Evolutionary conservation across 1,140 invertebrate genomes (phyloP).

Genomic region (Penaeus vannamei): DNA sequence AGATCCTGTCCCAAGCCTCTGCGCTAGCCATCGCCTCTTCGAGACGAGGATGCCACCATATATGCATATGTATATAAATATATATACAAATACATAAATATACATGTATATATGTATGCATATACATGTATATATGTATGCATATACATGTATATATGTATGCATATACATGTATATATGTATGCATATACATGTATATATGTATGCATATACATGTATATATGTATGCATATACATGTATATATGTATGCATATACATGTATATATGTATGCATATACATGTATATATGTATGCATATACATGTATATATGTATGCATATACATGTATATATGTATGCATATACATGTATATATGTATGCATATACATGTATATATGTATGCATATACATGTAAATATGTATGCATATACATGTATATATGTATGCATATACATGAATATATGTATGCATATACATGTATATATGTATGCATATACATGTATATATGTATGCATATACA

Average conservation of each 20-base stretch:
- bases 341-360: conserved; percentile 8
- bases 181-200: conserved; percentile 13
- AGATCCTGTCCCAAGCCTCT: no score
- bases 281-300: conserved; percentile 8
- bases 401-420: conserved; percentile 8
- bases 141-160: conserved; percentile 13
- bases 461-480: conserved; percentile 16
- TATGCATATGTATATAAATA: conserved; percentile 2
- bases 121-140: conserved; percentile 14
- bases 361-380: conserved; percentile 16
- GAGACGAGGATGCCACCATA: no score
- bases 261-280: neutral
- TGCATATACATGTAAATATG: conserved; percentile 8
- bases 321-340: conserved; percentile 7
- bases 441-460: conserved; percentile 16
- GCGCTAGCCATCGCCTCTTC: no score
- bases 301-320: conserved; percentile 14
- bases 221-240: conserved; percentile 7
- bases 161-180: conserved; percentile 13
- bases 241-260: conserved; percentile 16
- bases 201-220: conserved; percentile 7
- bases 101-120: conserved; percentile 14
- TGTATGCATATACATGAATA: neutral
- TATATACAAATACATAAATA: neutral
- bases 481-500: conserved; percentile 8